phyloP scores from a whole-genome alignment of 2,113 vertebrate genomes.

The Alligator sinensis region DNA sequence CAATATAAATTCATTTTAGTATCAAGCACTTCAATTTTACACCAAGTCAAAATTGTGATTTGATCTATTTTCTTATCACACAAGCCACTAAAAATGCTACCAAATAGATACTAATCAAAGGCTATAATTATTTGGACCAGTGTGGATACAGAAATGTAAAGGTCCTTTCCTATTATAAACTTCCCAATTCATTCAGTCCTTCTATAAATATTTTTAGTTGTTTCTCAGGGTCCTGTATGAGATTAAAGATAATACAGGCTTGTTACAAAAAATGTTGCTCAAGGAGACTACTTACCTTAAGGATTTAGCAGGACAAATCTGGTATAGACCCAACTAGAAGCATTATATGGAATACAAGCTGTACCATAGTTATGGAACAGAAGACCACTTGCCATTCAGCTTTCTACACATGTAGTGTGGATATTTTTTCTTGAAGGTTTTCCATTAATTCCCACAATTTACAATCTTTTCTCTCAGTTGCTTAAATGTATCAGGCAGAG shows the following conservation, averaged over 20 bases:
- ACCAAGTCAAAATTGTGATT: too few species aligned
- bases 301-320: not conserved
- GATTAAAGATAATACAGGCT: not conserved
- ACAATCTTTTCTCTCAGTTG: not conserved
- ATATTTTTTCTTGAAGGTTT: not conserved
- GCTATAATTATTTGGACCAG: not conserved
- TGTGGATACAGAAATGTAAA: too few species aligned
- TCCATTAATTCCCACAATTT: not conserved
- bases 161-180: too few species aligned
- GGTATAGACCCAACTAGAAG: not conserved
- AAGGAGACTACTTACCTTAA: not conserved
- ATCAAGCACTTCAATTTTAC: not conserved
- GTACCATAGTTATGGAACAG: not conserved
- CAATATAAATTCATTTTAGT: not conserved
- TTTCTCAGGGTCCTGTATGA: too few species aligned
- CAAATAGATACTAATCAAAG: not conserved
- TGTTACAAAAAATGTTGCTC: not conserved
- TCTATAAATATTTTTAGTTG: not conserved
- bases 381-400: not conserved
- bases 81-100: too few species aligned
- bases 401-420: not conserved
- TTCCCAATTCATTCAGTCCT: not conserved
- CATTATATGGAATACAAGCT: not conserved
- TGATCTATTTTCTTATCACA: too few species aligned
- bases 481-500: not conserved